Percentiles rank a stretch among this genome's conserved stretches.
Evolutionary conservation across 92 coral and sea anemone species (phyloP).

Genomic region (Galaxea fascicularis): DNA sequence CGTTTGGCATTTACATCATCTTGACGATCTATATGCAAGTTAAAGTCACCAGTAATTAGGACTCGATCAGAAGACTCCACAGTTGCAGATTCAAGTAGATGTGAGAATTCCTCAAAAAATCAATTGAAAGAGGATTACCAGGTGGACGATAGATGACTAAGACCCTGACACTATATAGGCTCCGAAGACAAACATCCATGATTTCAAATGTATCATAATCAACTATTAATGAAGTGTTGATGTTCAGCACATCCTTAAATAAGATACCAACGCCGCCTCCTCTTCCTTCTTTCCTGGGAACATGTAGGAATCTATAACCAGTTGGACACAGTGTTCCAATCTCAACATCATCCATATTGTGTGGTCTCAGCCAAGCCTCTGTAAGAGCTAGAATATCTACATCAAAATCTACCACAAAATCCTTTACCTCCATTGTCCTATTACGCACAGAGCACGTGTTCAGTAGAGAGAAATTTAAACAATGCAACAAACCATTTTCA

Average conservation of each 20-base stretch:
- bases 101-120: constrained; percentile 13
- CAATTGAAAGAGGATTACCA: background rate
- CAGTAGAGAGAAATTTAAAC: too few relatives aligned
- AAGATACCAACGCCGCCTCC: constrained; percentile 35
- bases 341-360: background rate
- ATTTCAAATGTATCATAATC: constrained; percentile 24
- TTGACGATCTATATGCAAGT: constrained; percentile 21
- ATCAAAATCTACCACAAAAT: too few relatives aligned
- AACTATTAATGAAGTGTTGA: constrained; percentile 11
- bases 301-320: too few relatives aligned
- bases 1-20: background rate
- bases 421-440: too few relatives aligned
- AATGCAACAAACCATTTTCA: too few relatives aligned
- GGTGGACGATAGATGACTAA: constrained; percentile 54
- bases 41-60: constrained; percentile 34
- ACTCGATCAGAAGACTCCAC: constrained; percentile 15
- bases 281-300: background rate
- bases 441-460: too few relatives aligned
- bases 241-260: constrained; percentile 6
- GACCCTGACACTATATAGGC: constrained; percentile 31
- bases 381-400: too few relatives aligned
- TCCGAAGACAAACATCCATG: constrained; percentile 41
- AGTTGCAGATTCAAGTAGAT: constrained; percentile 4
- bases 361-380: background rate
- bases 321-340: constrained; percentile 3